Conservation (phyloP, 2,113 vertebrate species). For the Hemichromis elongatus region DNA sequence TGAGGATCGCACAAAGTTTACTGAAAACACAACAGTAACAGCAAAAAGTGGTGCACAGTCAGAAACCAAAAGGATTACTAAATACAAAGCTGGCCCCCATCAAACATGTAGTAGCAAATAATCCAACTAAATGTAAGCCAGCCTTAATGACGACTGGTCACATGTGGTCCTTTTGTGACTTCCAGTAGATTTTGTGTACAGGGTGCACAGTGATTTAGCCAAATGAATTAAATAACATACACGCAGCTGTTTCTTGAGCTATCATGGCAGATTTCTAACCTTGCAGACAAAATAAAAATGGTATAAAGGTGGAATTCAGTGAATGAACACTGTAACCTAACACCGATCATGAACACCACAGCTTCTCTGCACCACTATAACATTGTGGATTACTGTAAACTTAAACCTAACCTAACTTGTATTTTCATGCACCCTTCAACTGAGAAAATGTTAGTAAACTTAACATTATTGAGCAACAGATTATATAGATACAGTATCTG, state of each 20-base stretch:
- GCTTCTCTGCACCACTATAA: neutral
- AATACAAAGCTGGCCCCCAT: fast-evolving
- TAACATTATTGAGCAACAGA: neutral
- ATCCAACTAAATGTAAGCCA: neutral
- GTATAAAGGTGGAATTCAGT: neutral
- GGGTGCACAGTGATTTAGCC: neutral
- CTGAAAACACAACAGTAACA: neutral
- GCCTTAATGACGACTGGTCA: neutral
- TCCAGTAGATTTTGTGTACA: neutral
- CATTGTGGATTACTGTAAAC: neutral
- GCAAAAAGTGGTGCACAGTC: neutral
- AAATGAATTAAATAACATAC: neutral
- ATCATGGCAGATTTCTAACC: neutral
- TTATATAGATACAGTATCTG: neutral
- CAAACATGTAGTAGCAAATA: neutral
- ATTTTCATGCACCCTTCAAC: neutral
- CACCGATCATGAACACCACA: neutral
- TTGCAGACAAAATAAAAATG: neutral
- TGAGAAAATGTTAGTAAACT: neutral
- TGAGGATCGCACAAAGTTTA: neutral
- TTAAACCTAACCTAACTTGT: neutral
- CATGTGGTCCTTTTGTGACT: neutral
- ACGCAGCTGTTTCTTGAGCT: neutral
- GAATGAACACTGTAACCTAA: neutral
- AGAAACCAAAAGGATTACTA: fast-evolving